phyloP scores from a whole-genome alignment of 1,140 invertebrate genomes.

The Drosophila kohkoa region DNA sequence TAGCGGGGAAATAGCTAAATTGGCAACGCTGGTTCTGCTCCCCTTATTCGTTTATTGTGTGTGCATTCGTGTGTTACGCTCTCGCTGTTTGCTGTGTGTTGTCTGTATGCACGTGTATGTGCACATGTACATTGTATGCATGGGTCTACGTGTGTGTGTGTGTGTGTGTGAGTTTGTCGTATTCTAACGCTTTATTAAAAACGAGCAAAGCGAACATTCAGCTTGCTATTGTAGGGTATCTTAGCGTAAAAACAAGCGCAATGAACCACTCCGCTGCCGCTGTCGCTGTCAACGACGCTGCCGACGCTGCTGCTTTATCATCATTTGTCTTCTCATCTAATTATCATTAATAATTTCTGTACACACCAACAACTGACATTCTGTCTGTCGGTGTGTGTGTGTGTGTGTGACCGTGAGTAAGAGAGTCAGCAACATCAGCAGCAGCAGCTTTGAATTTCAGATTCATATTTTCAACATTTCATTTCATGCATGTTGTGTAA shows the following conservation, averaged over 20 bases:
- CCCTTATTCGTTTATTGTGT: background rate
- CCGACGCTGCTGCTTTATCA: background rate
- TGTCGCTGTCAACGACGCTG: background rate
- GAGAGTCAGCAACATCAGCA: slow-evolving; percentile 27
- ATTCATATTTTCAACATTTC: slow-evolving; percentile 22
- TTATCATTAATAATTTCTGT: slow-evolving; percentile 49
- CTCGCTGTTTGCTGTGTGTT: slow-evolving; percentile 12
- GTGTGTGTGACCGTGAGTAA: slow-evolving; percentile 18
- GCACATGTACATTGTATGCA: background rate
- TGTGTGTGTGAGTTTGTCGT: slow-evolving; percentile 17
- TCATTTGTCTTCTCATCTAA: slow-evolving; percentile 46
- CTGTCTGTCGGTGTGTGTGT: slow-evolving; percentile 1
- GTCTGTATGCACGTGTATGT: slow-evolving; percentile 10
- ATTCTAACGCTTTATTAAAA: slow-evolving; percentile 29
- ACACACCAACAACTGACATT: background rate
- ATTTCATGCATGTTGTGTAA: slow-evolving; percentile 45
- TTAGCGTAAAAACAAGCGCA: slow-evolving; percentile 29
- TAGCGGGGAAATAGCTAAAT: too few species aligned
- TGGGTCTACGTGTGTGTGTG: slow-evolving; percentile 7
- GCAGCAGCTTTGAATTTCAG: slow-evolving; percentile 26
- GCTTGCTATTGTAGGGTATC: slow-evolving; percentile 49
- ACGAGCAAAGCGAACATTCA: slow-evolving; percentile 5
- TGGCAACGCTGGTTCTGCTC: too few species aligned
- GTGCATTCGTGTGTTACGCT: slow-evolving; percentile 36
- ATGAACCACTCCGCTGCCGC: background rate